Evolutionary conservation across 2,888 invertebrate species (phyloP).

Genomic region (Copidosoma aretas): DNA sequence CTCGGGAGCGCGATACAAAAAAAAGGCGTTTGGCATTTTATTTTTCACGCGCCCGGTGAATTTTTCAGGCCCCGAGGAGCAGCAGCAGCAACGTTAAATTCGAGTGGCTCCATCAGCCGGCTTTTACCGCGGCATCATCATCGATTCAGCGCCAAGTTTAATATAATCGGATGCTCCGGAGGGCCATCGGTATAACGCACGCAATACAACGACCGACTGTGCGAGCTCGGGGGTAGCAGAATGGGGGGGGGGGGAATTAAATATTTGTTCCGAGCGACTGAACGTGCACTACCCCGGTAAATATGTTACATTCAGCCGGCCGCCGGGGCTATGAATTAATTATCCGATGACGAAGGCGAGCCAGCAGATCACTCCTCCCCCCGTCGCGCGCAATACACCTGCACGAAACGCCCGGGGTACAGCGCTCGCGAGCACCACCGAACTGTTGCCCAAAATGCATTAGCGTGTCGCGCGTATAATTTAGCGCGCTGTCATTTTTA

Average conservation of each 20-base stretch:
- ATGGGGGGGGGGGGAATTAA: neutral
- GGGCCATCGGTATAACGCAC: too few species aligned
- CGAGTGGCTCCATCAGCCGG: too few species aligned
- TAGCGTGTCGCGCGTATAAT: slow-evolving; percentile 28
- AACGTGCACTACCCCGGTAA: slow-evolving; percentile 12
- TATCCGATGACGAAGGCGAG: slow-evolving; percentile 18
- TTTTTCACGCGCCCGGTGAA: too few species aligned
- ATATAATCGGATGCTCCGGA: too few species aligned
- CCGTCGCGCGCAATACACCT: neutral
- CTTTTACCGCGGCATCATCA: too few species aligned
- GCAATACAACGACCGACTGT: too few species aligned
- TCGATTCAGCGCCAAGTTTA: too few species aligned
- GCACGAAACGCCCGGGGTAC: slow-evolving; percentile 1
- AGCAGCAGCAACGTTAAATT: too few species aligned
- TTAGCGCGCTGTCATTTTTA: slow-evolving; percentile 29
- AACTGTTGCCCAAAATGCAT: slow-evolving; percentile 20
- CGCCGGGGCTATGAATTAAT: slow-evolving; percentile 26
- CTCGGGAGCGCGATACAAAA: too few species aligned
- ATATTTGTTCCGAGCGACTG: slow-evolving; percentile 7
- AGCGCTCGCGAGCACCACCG: neutral
- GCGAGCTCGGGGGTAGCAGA: neutral
- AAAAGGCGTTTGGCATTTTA: too few species aligned
- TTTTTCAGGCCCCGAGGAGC: too few species aligned
- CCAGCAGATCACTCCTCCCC: neutral
- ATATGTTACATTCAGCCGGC: slow-evolving; percentile 20